Percentiles rank a stretch among this genome's conserved stretches.
These are phyloP conservation scores for Pachycephus smyrnensis DNA, from an alignment of 2,888 invertebrate genomes.

Conservation along the genomic window DNA sequence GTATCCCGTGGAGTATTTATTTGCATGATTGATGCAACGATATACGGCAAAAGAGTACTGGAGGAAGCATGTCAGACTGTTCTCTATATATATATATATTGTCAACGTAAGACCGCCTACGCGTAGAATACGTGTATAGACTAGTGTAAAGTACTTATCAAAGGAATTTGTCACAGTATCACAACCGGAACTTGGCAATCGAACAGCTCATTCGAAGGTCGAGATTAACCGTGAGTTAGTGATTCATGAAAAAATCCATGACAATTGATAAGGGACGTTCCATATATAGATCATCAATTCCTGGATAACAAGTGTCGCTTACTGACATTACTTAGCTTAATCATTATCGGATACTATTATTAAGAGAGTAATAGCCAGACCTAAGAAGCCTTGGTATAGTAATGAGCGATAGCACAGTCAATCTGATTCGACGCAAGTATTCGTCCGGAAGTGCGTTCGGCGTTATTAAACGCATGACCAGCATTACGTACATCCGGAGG, in stretches of 20 bases:
- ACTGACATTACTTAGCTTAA: neutral
- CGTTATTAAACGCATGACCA: conserved; percentile 38
- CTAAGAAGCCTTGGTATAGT: neutral
- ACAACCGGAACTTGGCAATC: neutral
- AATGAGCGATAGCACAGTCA: neutral
- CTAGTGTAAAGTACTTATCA: neutral
- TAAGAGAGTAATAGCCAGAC: neutral
- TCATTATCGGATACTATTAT: neutral
- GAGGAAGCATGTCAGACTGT: too few relatives aligned
- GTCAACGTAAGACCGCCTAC: neutral
- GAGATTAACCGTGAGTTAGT: neutral
- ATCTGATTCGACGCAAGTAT: neutral
- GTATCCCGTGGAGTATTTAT: neutral
- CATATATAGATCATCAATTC: neutral
- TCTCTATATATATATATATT: neutral
- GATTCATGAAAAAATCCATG: neutral
- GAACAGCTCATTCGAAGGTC: neutral
- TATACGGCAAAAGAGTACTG: neutral
- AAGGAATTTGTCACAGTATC: neutral
- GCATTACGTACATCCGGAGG: conserved; percentile 38
- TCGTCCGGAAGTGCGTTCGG: conserved; percentile 34
- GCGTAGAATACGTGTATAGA: neutral
- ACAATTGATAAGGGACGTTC: neutral
- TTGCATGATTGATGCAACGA: neutral
- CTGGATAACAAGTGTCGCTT: neutral